Base-by-base conservation (phyloP, 2,797 vertebrate genomes). In the Pangasius macronema region DNA sequence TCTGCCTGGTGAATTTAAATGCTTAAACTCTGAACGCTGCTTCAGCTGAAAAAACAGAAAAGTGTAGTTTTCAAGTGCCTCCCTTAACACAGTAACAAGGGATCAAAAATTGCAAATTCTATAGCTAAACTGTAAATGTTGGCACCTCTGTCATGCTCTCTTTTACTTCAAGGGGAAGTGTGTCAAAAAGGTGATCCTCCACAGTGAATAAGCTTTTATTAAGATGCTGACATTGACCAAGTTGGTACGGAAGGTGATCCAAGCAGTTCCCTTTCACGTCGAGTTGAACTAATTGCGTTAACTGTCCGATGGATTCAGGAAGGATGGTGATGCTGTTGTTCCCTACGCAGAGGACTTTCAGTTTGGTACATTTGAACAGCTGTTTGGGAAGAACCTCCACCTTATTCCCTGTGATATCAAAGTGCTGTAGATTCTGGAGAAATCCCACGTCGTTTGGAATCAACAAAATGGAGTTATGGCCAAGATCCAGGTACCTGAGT, bases 201-300 rank as follows among this genome's bases (percentile, higher is more conserved):
- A 99, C 97, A 10, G 96, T 84, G 16, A 99, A 96, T 89, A 96
- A 95, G 0, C 93, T 97, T 94, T 95, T 98, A 92, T 96, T 97
- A 93, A 99, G 96, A 94, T 97, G 93, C 36, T 95, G 96, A 94
- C 99, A 99, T 91, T 96, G 97, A 68, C 96, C 95, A 59, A 99
- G 94, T 46, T 96, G 96, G 63, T 93, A 90, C 7, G 99, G 98
- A 90, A 99, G 96, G 87, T 96, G 95, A 92, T 98, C 98, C 88
- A 99, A 94, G 93, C 97, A 98, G 94, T 99, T 99, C 83, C 98
- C 98, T 90, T 96, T 97, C 85, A 99, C 94, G 94, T 99, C 98
- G 90, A 99, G 95, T 72, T 98, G 97, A 30, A 96, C 95, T 90
- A 99, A 97, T 90, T 98, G 97, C 76, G 97, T 93, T 67, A 99